Base-by-base conservation (phyloP, 2,113 vertebrate species). In the Tenrec ecaudatus region DNA sequence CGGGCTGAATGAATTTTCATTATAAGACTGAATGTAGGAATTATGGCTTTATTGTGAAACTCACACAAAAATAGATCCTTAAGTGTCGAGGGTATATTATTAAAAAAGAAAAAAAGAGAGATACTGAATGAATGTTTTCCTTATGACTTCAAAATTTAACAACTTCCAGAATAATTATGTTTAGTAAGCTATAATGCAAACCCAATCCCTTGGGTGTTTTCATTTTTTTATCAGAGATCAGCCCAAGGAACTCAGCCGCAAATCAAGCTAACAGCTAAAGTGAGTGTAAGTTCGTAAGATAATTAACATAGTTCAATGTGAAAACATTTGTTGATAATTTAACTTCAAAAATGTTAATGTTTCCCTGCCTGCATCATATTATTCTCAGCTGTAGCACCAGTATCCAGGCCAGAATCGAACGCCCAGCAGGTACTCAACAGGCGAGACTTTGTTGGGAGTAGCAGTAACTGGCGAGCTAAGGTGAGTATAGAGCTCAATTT, bases 121-220 rank as follows among this genome's bases (percentile, higher is more conserved):
- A 81, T 66, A 15, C 3, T 29, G 27, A 29, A 68, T 68, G 11
- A 83, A 68, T 47, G 16, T 88, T 94, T 91, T 82, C 40, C 86
- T 95, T 47, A 62, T 82, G 40, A 84, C 64, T 90, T 71, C 57
- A 89, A 81, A 86, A 90, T n/a, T 78, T 84, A 64, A 86, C 25
- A 77, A 89, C 81, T 22, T 7, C 20, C 36, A 43, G 25, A 79
- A 73, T 17, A 31, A 73, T 83, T 88, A 92, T 77, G 36, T 81
- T 83, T 69, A 76, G 82, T 93, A 89, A 89, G 58, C 82, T 71
- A 92, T 78, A 78, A 57, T 16, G 53, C n/a, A 33, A 25, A 62
- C 38, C 36, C 15, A 73, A 7, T 93, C 58, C 20, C n/a, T 91
- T 93, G 69, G 9, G 62, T 47, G 60, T 82, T 47, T 78, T 75